phyloP scores from a whole-genome alignment of 64 coral and sea anemone species.

The Astreopora myriophthalma region DNA sequence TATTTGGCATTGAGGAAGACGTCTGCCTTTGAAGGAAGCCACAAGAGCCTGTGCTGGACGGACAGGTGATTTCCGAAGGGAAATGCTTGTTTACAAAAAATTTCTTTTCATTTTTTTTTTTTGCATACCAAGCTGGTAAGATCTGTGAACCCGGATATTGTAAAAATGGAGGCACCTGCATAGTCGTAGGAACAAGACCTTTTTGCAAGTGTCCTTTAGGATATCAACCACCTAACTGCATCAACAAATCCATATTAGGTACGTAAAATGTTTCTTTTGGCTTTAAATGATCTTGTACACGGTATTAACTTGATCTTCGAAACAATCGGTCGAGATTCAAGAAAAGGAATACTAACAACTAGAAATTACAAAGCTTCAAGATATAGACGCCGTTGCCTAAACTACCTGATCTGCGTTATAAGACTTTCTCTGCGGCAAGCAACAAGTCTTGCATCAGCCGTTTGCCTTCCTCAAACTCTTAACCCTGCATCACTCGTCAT shows the following conservation, averaged over 20 bases:
- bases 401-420: no score
- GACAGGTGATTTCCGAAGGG: no score
- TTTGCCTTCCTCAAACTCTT: neutral
- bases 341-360: neutral
- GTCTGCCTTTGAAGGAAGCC: no score
- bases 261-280: neutral
- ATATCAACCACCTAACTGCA: conserved; percentile 18
- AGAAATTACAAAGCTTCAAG: no score
- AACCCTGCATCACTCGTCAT: neutral
- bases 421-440: neutral
- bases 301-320: neutral
- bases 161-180: conserved; percentile 44
- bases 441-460: neutral
- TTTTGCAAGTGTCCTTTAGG: conserved; percentile 15
- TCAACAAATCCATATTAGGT: neutral
- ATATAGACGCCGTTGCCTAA: no score
- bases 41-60: no score
- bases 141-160: conserved; percentile 24
- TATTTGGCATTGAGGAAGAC: no score
- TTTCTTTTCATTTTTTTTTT: no score
- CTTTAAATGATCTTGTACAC: neutral
- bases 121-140: neutral
- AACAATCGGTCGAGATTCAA: neutral
- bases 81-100: no score
- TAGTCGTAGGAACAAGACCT: conserved; percentile 16